Evolutionary conservation across 30 jellyfish, hydroid and myxozoan genomes (phyloP).

Genomic region (Turritopsis dohrnii): DNA sequence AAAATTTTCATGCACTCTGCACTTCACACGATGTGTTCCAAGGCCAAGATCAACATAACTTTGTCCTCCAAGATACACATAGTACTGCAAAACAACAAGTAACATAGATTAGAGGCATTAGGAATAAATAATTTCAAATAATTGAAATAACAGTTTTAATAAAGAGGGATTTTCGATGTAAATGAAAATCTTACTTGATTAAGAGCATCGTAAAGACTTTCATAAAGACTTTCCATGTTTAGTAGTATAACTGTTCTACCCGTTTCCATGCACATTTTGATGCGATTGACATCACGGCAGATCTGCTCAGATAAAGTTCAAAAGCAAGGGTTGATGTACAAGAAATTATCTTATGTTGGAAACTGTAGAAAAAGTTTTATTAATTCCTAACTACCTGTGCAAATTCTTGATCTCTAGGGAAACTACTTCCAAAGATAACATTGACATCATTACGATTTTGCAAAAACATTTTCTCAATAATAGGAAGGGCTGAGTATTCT

Average conservation of each 20-base stretch:
- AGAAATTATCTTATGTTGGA: background rate
- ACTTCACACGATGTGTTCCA: conserved; percentile 79
- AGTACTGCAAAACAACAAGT: conserved; percentile 23
- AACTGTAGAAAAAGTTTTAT: background rate
- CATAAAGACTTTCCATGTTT: conserved; percentile 67
- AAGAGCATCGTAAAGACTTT: conserved; percentile 65
- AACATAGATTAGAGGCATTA: background rate
- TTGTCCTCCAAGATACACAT: conserved; percentile 65
- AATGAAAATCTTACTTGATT: conserved; percentile 43
- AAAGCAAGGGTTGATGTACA: too few relatives aligned
- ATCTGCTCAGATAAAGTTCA: conserved; percentile 24
- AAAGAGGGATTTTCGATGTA: too few relatives aligned
- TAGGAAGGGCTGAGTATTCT: conserved; percentile 67
- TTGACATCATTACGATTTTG: conserved; percentile 41
- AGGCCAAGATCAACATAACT: conserved; percentile 74
- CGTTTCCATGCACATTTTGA: conserved; percentile 76
- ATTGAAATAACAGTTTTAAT: too few relatives aligned
- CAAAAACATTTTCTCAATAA: conserved; percentile 44
- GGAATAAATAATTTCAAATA: background rate
- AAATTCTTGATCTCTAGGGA: conserved; percentile 75
- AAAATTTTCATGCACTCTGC: conserved; percentile 75
- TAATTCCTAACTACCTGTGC: conserved; percentile 37
- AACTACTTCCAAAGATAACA: conserved; percentile 69
- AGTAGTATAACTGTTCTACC: conserved; percentile 63
- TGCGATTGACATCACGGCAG: conserved; percentile 65